Evolutionary conservation across 1,140 invertebrate species (phyloP).

Genomic region (Pissodes strobi): DNA sequence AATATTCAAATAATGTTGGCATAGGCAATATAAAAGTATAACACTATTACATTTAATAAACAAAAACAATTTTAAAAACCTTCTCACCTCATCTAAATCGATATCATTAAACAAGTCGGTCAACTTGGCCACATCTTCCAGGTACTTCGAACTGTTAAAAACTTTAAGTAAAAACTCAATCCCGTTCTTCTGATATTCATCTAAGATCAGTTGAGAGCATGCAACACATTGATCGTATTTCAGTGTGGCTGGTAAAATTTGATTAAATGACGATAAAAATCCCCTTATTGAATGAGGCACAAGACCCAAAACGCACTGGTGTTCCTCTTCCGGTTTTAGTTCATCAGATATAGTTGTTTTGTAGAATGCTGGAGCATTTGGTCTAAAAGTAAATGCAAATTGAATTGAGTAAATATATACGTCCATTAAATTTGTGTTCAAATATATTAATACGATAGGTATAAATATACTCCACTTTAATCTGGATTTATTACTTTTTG

Average conservation of each 20-base stretch:
- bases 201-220: slow-evolving; percentile 75
- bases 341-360: slow-evolving; percentile 47
- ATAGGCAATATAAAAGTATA: no score
- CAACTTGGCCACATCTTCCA: slow-evolving; percentile 88
- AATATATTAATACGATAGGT: no score
- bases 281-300: slow-evolving; percentile 94
- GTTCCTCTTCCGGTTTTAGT: slow-evolving; percentile 50
- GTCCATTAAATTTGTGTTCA: no score
- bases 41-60: no score
- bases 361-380: slow-evolving; percentile 66
- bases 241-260: slow-evolving; percentile 78
- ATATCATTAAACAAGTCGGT: slow-evolving; percentile 71
- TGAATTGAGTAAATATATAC: no score
- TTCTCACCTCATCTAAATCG: slow-evolving; percentile 57
- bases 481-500: no score
- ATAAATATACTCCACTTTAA: no score
- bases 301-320: slow-evolving; percentile 75
- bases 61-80: no score
- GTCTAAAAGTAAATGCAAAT: no score
- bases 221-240: slow-evolving; percentile 91
- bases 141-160: slow-evolving; percentile 81
- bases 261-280: slow-evolving; percentile 80
- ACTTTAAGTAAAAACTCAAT: slow-evolving; percentile 82
- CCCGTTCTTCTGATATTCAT: slow-evolving; percentile 69
- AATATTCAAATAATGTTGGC: no score